Base-by-base conservation (phyloP, 1,140 invertebrate species). In the Drosophila watanabei region DNA sequence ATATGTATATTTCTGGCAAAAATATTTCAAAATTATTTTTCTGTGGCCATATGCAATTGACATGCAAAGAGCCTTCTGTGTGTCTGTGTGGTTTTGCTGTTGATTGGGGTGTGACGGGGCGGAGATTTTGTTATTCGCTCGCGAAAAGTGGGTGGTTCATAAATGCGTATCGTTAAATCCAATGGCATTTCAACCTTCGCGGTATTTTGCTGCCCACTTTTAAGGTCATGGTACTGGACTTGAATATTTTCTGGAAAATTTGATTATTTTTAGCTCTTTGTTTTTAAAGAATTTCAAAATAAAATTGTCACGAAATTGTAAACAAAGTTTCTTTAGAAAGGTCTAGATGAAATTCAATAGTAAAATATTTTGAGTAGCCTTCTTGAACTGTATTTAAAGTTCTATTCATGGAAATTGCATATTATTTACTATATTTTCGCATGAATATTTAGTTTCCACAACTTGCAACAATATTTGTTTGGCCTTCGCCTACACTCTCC, bases 11-110 rank as follows among this genome's bases (percentile, higher is more conserved):
- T 39, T 58, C 39, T 49, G 11, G 49, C 52, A 13, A 45, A 61
- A 61, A 61, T 35, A 33, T 37, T 37, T 62, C 1, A 18, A 54
- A 54, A 56, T 56, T n/a, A 24, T 62, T 62, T 62, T n/a, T 14
- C 60, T 33, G 49, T 33, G 60, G 60, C 46, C 60, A 56, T 62
- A 33, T 62, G 60, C 60, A 56, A 37, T 24, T 54, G 60, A 54
- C 46, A 62, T 54, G 60, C 48, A 32, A 35, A 11, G 16, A 45
- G 57, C 37, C 57, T n/a, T 28, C 14, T n/a, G 24, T 28, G 24
- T 33, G 49, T 13, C 16, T 24, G 56, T 39, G 54, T 20, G 51
- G 49, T 52, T 52, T n/a, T 35, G 30, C 16, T 24, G 52, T 5
- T n/a, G 54, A 28, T 20, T 57, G 33, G 54, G 14, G 54, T 56